phyloP scores from a whole-genome alignment of 2,797 vertebrate species.

The Mareca strepera region DNA sequence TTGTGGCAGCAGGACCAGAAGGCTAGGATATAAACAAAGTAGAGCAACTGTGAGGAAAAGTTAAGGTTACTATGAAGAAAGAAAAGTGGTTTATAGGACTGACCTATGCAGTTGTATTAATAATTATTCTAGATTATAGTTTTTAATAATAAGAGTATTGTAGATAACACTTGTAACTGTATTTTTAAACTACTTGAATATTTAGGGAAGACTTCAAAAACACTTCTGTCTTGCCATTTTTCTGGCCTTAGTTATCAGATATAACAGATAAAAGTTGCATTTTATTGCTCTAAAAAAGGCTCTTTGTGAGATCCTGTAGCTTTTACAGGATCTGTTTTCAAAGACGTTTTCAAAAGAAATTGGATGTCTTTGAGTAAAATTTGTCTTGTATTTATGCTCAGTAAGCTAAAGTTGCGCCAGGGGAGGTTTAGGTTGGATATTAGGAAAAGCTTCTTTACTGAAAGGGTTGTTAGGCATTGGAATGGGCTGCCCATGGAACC shows the following conservation, averaged over 20 bases:
- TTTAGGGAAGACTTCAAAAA: neutral
- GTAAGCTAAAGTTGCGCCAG: neutral
- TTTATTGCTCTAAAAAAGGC: neutral
- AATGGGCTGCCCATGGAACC: too few relatives aligned
- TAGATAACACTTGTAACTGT: neutral
- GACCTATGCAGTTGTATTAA: neutral
- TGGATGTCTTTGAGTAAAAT: neutral
- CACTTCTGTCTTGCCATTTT: neutral
- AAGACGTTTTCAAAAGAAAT: neutral
- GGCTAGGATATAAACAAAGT: neutral
- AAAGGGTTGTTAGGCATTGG: too few relatives aligned
- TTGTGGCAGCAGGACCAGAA: neutral
- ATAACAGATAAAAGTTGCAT: neutral
- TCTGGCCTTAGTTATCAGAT: neutral
- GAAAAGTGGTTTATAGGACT: neutral
- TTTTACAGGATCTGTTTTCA: neutral
- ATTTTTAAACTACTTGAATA: neutral
- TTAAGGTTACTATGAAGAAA: neutral
- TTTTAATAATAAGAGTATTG: neutral
- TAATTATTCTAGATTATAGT: neutral
- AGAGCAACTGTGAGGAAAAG: neutral
- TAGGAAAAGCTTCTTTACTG: too few relatives aligned
- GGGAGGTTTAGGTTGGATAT: too few relatives aligned
- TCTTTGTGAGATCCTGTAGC: neutral
- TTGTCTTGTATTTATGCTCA: neutral